Evolutionary conservation across 1,140 invertebrate genomes (phyloP).

Genomic region (Atopsyche davidsoni): DNA sequence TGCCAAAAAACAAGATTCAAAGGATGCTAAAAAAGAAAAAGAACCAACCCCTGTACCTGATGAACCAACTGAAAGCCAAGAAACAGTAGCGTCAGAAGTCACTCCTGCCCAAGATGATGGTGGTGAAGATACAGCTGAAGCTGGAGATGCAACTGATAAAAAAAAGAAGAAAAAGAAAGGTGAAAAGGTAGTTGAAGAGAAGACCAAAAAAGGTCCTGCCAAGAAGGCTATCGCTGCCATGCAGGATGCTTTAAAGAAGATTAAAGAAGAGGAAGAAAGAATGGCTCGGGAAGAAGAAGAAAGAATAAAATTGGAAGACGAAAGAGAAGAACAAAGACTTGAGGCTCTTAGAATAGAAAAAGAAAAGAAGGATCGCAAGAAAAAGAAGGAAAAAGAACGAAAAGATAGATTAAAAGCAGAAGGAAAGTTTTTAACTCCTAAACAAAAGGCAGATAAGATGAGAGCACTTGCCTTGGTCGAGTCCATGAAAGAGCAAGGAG

Average conservation of each 20-base stretch:
- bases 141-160: conserved; percentile 39
- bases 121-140: conserved; percentile 39
- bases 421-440: conserved; percentile 87
- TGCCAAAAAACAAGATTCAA: conserved; percentile 53
- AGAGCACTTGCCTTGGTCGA: conserved; percentile 84
- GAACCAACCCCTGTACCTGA: conserved; percentile 29
- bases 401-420: conserved; percentile 90
- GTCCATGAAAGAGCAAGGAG: conserved; percentile 77
- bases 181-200: conserved; percentile 42
- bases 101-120: conserved; percentile 35
- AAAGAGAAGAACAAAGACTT: conserved; percentile 63
- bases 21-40: conserved; percentile 21
- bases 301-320: conserved; percentile 64
- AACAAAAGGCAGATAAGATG: conserved; percentile 85
- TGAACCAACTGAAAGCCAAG: conserved; percentile 31
- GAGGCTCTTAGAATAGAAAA: conserved; percentile 76
- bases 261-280: conserved; percentile 87
- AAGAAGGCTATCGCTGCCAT: conserved; percentile 79
- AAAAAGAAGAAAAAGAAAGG: conserved; percentile 55
- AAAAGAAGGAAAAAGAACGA: conserved; percentile 91
- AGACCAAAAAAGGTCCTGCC: conserved; percentile 60
- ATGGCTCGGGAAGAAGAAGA: conserved; percentile 75
- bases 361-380: conserved; percentile 85
- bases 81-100: conserved; percentile 34
- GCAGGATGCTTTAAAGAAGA: conserved; percentile 80